Conservation (phyloP, 2,113 vertebrate species). For the Plectropomus leopardus region DNA sequence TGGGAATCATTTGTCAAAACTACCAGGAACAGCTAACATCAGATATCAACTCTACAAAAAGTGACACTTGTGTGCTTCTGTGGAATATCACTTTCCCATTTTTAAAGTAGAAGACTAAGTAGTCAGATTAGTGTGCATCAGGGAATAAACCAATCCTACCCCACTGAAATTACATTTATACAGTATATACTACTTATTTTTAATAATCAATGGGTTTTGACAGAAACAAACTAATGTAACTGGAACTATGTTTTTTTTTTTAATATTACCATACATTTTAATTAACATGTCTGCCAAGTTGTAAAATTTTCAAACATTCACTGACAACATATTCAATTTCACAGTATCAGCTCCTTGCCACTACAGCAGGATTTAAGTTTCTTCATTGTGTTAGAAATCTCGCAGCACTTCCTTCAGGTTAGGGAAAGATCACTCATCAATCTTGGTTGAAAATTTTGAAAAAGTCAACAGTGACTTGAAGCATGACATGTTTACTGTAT, state of each 20-base stretch:
- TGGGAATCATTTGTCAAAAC: too few relatives aligned
- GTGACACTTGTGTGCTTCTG: neutral
- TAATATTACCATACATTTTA: neutral
- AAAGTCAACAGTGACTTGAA: neutral
- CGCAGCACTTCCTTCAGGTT: neutral
- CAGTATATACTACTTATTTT: neutral
- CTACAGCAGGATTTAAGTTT: too few relatives aligned
- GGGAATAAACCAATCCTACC: neutral
- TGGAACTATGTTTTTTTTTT: neutral
- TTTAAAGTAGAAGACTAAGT: neutral
- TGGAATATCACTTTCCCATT: neutral
- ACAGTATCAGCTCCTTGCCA: neutral
- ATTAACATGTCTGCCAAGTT: neutral
- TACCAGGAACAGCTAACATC: neutral
- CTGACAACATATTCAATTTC: neutral
- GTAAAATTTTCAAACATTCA: neutral
- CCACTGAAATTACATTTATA: neutral
- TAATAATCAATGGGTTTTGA: neutral
- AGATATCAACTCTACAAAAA: neutral
- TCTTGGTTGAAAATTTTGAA: neutral
- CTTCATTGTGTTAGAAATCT: neutral
- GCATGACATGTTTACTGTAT: neutral
- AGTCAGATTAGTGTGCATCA: neutral
- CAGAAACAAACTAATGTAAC: neutral
- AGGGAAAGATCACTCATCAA: neutral